These are phyloP conservation scores for Campylomormyrus numenius DNA, from an alignment of 2,113 vertebrate species.

Conservation along the genomic window DNA sequence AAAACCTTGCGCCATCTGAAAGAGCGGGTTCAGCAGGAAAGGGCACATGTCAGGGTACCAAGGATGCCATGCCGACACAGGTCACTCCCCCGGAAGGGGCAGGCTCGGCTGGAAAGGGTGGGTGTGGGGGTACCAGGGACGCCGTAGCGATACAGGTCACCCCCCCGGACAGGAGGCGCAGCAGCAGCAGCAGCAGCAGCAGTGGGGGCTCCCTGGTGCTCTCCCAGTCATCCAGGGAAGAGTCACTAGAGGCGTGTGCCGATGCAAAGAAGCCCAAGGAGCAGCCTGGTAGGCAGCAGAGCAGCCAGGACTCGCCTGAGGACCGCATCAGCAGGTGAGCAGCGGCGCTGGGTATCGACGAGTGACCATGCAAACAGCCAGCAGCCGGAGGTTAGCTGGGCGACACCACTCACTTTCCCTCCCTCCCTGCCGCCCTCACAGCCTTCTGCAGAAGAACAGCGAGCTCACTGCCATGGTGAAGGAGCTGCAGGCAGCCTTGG, in stretches of 20 bases:
- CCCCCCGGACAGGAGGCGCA: background rate
- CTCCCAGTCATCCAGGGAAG: slow-evolving; percentile 10
- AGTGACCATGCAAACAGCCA: background rate
- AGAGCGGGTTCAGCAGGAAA: slow-evolving; percentile 33
- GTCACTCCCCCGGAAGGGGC: slow-evolving; percentile 15
- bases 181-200: slow-evolving; percentile 14
- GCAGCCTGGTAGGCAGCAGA: slow-evolving; percentile 18
- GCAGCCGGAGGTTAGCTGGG: background rate
- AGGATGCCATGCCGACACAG: background rate
- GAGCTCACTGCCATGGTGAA: slow-evolving; percentile 72
- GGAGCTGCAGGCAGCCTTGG: slow-evolving; percentile 68
- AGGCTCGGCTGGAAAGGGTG: slow-evolving; percentile 35
- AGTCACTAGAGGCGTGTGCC: background rate
- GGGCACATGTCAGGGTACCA: slow-evolving; percentile 27
- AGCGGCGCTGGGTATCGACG: background rate
- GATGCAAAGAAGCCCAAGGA: slow-evolving; percentile 27
- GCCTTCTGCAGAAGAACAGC: slow-evolving; percentile 75
- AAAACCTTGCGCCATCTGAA: slow-evolving; percentile 36
- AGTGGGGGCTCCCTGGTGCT: background rate
- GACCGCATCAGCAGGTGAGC: slow-evolving; percentile 44
- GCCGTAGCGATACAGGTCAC: slow-evolving; percentile 9
- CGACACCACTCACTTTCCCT: background rate
- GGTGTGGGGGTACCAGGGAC: slow-evolving; percentile 38
- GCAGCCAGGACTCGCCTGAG: background rate
- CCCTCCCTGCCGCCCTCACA: slow-evolving; percentile 38